Conservation (phyloP, 2,113 vertebrate species). For the Clarias magur region DNA sequence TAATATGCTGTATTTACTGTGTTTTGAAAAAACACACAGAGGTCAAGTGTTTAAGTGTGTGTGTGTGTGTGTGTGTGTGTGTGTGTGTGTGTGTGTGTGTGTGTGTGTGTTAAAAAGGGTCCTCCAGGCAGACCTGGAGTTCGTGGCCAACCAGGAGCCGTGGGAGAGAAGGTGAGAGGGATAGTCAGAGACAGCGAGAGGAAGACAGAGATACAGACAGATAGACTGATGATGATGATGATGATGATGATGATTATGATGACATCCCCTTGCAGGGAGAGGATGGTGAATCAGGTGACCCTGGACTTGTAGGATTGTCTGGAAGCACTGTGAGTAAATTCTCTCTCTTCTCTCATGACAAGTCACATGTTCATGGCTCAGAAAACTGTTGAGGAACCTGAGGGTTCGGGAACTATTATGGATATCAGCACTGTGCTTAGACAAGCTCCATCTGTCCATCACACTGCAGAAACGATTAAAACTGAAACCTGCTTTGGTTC, state of each 20-base stretch:
- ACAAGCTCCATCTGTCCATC: background rate
- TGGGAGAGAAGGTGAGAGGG: conserved; percentile 87
- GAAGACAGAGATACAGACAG: background rate
- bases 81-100: conserved; percentile 3
- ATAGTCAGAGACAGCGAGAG: conserved; percentile 19
- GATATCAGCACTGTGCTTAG: background rate
- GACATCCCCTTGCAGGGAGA: conserved; percentile 65
- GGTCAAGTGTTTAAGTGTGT: background rate
- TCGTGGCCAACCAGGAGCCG: conserved; percentile 84
- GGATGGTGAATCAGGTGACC: conserved; percentile 74
- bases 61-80: background rate
- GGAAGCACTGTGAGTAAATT: conserved; percentile 63
- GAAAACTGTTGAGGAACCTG: background rate
- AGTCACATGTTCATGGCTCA: background rate
- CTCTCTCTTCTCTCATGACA: background rate
- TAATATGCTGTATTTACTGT: background rate
- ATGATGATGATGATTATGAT: conserved; percentile 19
- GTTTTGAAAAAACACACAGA: background rate
- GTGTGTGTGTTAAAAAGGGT: conserved; percentile 58
- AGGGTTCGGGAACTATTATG: background rate
- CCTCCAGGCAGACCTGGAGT: conserved; percentile 68
- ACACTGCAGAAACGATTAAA: background rate
- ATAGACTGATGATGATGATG: background rate
- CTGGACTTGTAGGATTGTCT: conserved; percentile 66
- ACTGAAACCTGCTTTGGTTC: background rate